Percentiles rank a stretch among this genome's conserved stretches.
phyloP scores from a whole-genome alignment of 2,113 vertebrate species.

The Rissa tridactyla region DNA sequence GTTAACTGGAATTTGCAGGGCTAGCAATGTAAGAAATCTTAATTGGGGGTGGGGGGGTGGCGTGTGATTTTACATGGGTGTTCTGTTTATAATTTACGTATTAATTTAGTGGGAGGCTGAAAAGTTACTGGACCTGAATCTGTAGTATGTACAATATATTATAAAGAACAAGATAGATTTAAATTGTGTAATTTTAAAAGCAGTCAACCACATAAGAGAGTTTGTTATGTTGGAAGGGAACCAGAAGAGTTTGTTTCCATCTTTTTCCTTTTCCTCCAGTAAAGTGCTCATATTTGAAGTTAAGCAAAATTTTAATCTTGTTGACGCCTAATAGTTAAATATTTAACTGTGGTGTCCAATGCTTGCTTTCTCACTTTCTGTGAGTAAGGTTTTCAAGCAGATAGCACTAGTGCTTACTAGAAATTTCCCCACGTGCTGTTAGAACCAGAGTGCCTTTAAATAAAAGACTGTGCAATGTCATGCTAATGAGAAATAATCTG shows the following conservation, averaged over 20 bases:
- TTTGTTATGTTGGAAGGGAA: neutral
- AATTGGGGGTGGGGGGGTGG: no score
- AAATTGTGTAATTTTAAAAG: neutral
- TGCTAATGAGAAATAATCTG: constrained; percentile 1
- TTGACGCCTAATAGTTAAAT: neutral
- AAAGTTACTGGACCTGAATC: neutral
- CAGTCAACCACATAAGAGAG: neutral
- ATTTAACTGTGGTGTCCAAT: neutral
- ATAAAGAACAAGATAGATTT: neutral
- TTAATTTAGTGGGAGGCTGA: neutral
- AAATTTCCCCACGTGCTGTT: neutral
- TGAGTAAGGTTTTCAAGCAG: neutral
- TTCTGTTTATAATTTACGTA: neutral
- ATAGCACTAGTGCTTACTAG: neutral
- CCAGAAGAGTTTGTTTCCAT: neutral
- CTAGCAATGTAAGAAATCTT: neutral
- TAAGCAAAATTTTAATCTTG: neutral
- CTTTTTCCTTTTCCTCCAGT: neutral
- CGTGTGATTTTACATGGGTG: neutral
- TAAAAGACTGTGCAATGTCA: neutral
- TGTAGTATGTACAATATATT: neutral
- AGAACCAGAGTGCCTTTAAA: neutral
- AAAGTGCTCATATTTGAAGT: neutral
- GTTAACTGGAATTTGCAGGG: neutral
- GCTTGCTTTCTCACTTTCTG: neutral